phyloP scores from a whole-genome alignment of 2,797 vertebrate genomes.

The Sebastes reedi region DNA sequence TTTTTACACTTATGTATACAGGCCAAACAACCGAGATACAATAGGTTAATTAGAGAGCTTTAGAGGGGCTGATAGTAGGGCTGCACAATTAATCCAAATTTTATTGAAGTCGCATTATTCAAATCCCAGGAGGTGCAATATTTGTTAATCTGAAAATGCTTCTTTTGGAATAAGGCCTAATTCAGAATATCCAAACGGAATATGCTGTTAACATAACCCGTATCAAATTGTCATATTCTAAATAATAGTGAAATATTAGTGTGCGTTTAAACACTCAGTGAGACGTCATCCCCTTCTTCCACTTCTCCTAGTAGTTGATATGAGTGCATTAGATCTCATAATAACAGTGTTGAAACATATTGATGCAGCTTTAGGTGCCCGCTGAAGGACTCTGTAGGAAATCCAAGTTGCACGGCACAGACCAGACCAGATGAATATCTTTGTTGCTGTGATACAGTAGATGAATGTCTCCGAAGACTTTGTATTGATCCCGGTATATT shows the following conservation, averaged over 20 bases:
- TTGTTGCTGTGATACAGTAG: conserved; percentile 71
- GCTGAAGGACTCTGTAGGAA: conserved; percentile 25
- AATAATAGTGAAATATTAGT: too few relatives aligned
- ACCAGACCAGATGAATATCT: conserved; percentile 58
- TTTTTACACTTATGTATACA: background rate
- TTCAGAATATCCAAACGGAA: background rate
- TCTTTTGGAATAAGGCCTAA: background rate
- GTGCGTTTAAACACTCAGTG: too few relatives aligned
- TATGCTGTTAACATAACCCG: accelerated
- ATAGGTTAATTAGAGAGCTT: background rate
- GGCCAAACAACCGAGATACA: background rate
- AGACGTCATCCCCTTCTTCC: background rate
- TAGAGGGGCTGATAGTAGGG: background rate
- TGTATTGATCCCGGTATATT: conserved; percentile 75
- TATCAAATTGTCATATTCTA: too few relatives aligned
- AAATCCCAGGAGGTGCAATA: too few relatives aligned
- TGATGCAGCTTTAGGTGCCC: conserved; percentile 16
- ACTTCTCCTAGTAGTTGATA: background rate
- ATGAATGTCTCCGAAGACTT: conserved; percentile 65
- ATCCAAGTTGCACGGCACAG: conserved; percentile 22
- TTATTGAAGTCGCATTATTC: too few relatives aligned
- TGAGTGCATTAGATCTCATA: background rate
- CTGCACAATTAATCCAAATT: too few relatives aligned
- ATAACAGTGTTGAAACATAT: conserved; percentile 16
- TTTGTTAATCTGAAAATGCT: background rate